Evolutionary conservation across 2,888 invertebrate species (phyloP).

Genomic region (Mellilla xanthometata): DNA sequence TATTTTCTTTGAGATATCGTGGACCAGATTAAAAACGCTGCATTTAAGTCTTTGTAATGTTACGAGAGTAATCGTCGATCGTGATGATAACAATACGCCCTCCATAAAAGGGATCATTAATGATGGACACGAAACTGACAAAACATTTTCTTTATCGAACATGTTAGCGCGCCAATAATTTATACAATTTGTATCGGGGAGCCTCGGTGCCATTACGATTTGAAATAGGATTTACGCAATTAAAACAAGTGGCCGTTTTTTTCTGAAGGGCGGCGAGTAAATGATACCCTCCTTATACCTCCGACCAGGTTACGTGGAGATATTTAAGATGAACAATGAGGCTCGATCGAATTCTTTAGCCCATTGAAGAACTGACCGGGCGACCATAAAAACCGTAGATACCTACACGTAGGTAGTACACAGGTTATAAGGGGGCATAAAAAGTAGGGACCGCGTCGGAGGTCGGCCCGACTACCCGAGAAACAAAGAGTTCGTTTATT

Average conservation of each 20-base stretch:
- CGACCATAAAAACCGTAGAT: slow-evolving; percentile 80
- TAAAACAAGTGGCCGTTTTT: slow-evolving; percentile 43
- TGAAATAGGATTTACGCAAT: slow-evolving; percentile 42
- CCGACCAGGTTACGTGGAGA: slow-evolving; percentile 51
- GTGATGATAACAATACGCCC: slow-evolving; percentile 23
- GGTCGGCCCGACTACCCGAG: slow-evolving; percentile 81
- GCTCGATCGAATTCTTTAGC: slow-evolving; percentile 81
- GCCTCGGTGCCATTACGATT: slow-evolving; percentile 35
- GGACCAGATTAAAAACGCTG: slow-evolving; percentile 35
- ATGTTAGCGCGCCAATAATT: slow-evolving; percentile 15
- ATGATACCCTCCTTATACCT: slow-evolving; percentile 54
- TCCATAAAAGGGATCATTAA: slow-evolving; percentile 12
- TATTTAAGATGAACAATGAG: slow-evolving; percentile 68
- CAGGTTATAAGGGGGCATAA: slow-evolving; percentile 81
- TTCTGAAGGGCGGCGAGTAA: slow-evolving; percentile 47
- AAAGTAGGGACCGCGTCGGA: slow-evolving; percentile 80
- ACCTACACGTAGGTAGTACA: slow-evolving; percentile 82
- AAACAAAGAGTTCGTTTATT: slow-evolving; percentile 82
- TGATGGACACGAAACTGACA: slow-evolving; percentile 20
- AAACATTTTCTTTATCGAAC: slow-evolving; percentile 13
- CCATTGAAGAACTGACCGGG: slow-evolving; percentile 81
- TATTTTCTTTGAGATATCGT: slow-evolving; percentile 54
- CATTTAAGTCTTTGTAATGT: slow-evolving; percentile 31
- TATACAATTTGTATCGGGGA: slow-evolving; percentile 22
- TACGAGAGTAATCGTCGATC: neutral